Evolutionary conservation across 2,888 invertebrate genomes (phyloP).

Genomic region (Andrena chrysosceles): DNA sequence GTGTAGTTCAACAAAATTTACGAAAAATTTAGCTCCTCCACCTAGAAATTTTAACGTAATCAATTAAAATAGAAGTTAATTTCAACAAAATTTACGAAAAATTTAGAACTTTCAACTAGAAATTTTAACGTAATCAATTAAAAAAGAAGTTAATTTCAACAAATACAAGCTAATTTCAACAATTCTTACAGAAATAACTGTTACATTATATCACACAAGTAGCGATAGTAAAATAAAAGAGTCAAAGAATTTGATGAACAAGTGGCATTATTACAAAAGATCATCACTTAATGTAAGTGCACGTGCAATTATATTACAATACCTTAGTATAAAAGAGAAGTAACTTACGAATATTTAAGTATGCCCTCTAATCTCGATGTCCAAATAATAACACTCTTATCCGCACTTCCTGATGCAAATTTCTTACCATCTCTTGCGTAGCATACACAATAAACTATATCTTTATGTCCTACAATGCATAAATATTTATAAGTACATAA

Average conservation of each 20-base stretch:
- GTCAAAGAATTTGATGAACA: not conserved
- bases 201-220: too few species aligned
- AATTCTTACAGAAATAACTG: too few species aligned
- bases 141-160: too few species aligned
- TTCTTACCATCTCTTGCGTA: constrained; percentile 97
- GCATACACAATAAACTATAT: constrained; percentile 95
- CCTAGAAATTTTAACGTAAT: too few species aligned
- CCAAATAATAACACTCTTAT: constrained; percentile 99
- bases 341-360: constrained; percentile 95
- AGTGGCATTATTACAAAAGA: not conserved
- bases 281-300: not conserved
- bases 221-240: not conserved
- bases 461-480: constrained; percentile 91
- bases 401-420: constrained; percentile 98
- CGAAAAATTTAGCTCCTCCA: too few species aligned
- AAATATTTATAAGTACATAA: constrained; percentile 11
- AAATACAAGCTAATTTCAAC: too few species aligned
- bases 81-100: too few species aligned
- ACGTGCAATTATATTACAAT: not conserved
- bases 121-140: too few species aligned
- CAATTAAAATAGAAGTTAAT: too few species aligned
- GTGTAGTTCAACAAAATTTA: too few species aligned
- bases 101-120: too few species aligned
- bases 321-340: not conserved
- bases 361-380: constrained; percentile 97